These are phyloP conservation scores for Schizotus pectinicornis DNA, from an alignment of 2,888 invertebrate genomes.

Conservation along the genomic window DNA sequence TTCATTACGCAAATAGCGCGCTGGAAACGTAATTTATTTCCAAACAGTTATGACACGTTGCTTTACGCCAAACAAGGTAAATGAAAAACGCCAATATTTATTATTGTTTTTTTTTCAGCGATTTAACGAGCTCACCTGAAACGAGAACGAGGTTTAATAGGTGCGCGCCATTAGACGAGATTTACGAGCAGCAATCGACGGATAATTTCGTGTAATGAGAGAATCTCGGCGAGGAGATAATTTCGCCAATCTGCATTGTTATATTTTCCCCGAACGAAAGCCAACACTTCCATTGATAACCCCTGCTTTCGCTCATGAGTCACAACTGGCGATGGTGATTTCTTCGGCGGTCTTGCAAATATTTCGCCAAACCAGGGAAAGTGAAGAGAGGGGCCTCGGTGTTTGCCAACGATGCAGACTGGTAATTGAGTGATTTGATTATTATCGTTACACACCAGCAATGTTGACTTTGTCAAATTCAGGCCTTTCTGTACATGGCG, in stretches of 20 bases:
- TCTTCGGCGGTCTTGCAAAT: conserved; percentile 17
- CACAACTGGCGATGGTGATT: background rate
- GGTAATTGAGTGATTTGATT: conserved; percentile 26
- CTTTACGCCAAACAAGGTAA: no score
- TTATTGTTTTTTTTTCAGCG: conserved; percentile 5
- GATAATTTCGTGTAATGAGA: conserved; percentile 2
- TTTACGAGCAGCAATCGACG: conserved; percentile 14
- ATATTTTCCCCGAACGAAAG: background rate
- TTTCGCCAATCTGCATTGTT: background rate
- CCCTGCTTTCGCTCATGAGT: conserved; percentile 9
- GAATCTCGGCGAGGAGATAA: background rate
- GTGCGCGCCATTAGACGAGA: conserved; percentile 11
- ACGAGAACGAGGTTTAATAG: conserved; percentile 21
- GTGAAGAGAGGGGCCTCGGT: background rate
- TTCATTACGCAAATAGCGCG: conserved; percentile 7
- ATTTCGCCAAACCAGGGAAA: conserved; percentile 14
- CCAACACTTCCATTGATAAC: background rate
- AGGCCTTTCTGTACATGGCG: conserved; percentile 18
- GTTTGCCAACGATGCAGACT: conserved; percentile 12
- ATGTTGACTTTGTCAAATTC: conserved; percentile 29
- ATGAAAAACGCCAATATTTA: conserved; percentile 4
- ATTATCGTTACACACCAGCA: conserved; percentile 14
- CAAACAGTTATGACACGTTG: no score
- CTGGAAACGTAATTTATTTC: no score
- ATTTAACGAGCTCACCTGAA: conserved; percentile 6